phyloP scores from a whole-genome alignment of 2,888 invertebrate genomes.

The Copidosoma aretas region DNA sequence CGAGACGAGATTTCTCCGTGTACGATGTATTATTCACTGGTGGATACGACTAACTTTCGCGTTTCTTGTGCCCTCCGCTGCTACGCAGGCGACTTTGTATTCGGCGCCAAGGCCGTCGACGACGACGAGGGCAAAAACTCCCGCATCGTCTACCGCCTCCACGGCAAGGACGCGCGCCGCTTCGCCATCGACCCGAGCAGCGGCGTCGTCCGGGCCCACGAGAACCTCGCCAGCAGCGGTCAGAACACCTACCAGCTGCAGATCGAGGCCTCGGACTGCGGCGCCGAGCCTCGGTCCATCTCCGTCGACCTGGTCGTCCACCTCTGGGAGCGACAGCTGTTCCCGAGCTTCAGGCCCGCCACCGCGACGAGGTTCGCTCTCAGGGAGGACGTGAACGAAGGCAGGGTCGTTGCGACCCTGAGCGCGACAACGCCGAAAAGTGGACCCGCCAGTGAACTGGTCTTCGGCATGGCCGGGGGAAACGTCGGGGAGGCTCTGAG shows the following conservation, averaged over 20 bases:
- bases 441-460: constrained; percentile 73
- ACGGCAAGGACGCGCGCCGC: constrained; percentile 77
- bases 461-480: constrained; percentile 91
- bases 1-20: neutral
- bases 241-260: constrained; percentile 73
- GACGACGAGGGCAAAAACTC: constrained; percentile 83
- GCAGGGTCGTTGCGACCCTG: constrained; percentile 77
- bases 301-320: constrained; percentile 79
- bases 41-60: too few species aligned
- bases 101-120: constrained; percentile 87
- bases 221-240: constrained; percentile 68
- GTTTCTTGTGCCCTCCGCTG: too few species aligned
- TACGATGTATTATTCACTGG: too few species aligned
- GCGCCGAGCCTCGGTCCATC: constrained; percentile 72
- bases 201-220: constrained; percentile 84
- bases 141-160: constrained; percentile 78
- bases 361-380: constrained; percentile 75
- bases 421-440: constrained; percentile 82
- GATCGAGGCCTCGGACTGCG: constrained; percentile 84
- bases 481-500: constrained; percentile 87
- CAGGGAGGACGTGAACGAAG: constrained; percentile 80
- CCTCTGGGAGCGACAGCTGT: constrained; percentile 77
- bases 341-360: constrained; percentile 75
- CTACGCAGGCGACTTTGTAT: constrained; percentile 76
- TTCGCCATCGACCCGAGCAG: constrained; percentile 82